These are phyloP conservation scores for Drosophila demipolita DNA, from an alignment of 2,888 invertebrate genomes.

Conservation along the genomic window DNA sequence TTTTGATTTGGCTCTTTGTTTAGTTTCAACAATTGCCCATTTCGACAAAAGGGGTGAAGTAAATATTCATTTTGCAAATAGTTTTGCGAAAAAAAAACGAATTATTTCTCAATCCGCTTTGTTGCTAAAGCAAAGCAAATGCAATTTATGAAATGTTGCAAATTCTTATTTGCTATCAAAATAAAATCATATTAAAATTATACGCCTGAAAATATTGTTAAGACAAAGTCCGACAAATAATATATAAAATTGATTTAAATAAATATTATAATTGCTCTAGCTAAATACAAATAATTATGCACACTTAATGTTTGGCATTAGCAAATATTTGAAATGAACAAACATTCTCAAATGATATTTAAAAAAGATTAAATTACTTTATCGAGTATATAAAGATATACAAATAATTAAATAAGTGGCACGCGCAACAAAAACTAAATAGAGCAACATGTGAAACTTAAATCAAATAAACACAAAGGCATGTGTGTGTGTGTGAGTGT, in stretches of 20 bases:
- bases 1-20: conserved; percentile 6
- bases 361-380: not conserved
- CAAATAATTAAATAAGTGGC: not conserved
- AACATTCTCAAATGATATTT: conserved; percentile 17
- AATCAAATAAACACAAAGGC: conserved; percentile 16
- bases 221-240: not conserved
- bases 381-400: conserved; percentile 13
- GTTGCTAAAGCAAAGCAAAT: not conserved
- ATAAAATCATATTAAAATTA: not conserved
- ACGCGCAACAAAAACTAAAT: conserved; percentile 2
- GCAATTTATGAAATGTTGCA: not conserved
- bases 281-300: conserved; percentile 1
- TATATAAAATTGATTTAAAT: not conserved
- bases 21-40: not conserved
- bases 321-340: conserved; percentile 4
- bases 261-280: not conserved
- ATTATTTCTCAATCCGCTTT: not conserved
- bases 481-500: not conserved
- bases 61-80: conserved; percentile 4
- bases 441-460: conserved; percentile 24
- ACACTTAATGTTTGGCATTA: not conserved
- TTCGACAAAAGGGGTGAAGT: not conserved
- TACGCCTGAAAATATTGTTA: not conserved
- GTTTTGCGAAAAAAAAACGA: not conserved
- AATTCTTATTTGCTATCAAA: not conserved